Evolutionary conservation across 1,140 invertebrate genomes (phyloP).

Genomic region (Drosophila gunungcola): DNA sequence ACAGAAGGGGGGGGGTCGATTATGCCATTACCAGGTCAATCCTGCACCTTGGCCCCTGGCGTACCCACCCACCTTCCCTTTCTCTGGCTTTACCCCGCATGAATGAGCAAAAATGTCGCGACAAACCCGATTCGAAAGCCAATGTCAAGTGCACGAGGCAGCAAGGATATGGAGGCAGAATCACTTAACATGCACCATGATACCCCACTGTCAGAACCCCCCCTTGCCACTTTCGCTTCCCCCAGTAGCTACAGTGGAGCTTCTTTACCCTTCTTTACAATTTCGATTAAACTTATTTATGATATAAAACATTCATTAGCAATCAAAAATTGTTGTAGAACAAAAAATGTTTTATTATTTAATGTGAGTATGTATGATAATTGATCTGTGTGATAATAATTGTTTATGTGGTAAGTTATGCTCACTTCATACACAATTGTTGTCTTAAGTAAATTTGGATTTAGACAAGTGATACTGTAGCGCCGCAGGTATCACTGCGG

Average conservation of each 20-base stretch:
- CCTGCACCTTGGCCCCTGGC: slow-evolving; percentile 12
- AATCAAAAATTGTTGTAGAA: too few relatives aligned
- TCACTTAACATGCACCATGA: slow-evolving; percentile 43
- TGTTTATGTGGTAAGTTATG: too few relatives aligned
- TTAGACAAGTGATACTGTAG: not conserved
- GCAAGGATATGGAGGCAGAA: slow-evolving; percentile 8
- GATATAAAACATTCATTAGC: too few relatives aligned
- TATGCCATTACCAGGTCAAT: slow-evolving; percentile 55
- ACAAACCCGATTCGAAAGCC: slow-evolving; percentile 47
- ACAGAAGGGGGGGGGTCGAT: slow-evolving; percentile 6
- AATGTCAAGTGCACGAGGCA: slow-evolving; percentile 70
- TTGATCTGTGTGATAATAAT: too few relatives aligned
- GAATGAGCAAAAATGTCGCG: slow-evolving; percentile 66
- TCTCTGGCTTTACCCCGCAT: slow-evolving; percentile 33
- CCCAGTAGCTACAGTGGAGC: slow-evolving; percentile 2
- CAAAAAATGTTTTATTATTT: too few relatives aligned
- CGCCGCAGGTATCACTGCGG: slow-evolving; percentile 5
- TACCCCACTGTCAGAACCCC: not conserved
- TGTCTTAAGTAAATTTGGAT: not conserved
- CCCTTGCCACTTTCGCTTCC: too few relatives aligned
- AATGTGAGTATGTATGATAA: too few relatives aligned
- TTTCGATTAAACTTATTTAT: too few relatives aligned
- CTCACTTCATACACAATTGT: not conserved
- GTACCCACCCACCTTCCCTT: not conserved
- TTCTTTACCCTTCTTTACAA: too few relatives aligned